phyloP scores from a whole-genome alignment of 2,888 invertebrate species.

The Yponomeuta evonymella region DNA sequence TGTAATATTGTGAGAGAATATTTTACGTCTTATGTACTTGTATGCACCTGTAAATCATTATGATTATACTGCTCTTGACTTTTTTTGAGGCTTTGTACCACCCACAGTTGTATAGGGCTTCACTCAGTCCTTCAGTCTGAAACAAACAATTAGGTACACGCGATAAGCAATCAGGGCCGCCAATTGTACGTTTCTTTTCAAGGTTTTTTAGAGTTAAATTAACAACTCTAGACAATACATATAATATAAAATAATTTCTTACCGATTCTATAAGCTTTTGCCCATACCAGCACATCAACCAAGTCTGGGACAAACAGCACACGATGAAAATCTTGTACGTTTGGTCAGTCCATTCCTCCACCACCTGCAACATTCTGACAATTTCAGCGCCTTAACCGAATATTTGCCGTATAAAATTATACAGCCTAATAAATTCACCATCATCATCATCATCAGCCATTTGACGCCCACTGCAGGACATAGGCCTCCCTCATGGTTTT shows the following conservation, averaged over 20 bases:
- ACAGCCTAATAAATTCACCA: too few relatives aligned
- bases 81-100: constrained; percentile 49
- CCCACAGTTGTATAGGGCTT: constrained; percentile 51
- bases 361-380: constrained; percentile 32
- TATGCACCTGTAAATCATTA: constrained; percentile 53
- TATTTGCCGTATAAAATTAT: too few relatives aligned
- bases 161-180: too few relatives aligned
- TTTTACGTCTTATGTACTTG: background rate
- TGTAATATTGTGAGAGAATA: background rate
- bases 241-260: constrained; percentile 24
- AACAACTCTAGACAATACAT: background rate
- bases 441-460: too few relatives aligned
- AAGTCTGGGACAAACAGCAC: constrained; percentile 49
- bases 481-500: too few relatives aligned
- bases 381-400: background rate
- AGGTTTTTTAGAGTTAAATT: too few relatives aligned
- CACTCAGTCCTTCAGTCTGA: constrained; percentile 46
- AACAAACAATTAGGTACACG: background rate
- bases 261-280: constrained; percentile 55
- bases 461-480: too few relatives aligned
- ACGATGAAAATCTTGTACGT: constrained; percentile 53
- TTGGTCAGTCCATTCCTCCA: constrained; percentile 58
- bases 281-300: constrained; percentile 61
- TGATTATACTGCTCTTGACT: constrained; percentile 43
- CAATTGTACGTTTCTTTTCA: too few relatives aligned